Evolutionary conservation across 2,888 invertebrate species (phyloP).

Genomic region (Julus scanicus): DNA sequence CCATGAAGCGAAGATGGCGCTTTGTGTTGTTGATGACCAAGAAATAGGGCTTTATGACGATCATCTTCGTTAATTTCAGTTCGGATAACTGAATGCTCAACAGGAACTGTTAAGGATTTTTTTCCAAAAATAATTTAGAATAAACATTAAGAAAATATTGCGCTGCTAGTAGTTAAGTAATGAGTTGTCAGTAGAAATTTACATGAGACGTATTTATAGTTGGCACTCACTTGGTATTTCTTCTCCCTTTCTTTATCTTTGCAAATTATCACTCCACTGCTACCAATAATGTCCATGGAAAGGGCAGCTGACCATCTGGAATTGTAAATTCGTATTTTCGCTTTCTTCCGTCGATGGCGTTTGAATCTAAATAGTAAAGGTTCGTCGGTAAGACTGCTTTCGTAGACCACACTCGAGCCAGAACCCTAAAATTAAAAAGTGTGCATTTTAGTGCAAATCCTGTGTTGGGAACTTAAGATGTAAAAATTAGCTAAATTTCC

Average conservation of each 20-base stretch:
- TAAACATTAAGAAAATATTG: neutral
- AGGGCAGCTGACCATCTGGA: constrained; percentile 68
- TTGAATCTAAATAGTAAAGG: constrained; percentile 76
- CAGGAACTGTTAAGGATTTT: constrained; percentile 71
- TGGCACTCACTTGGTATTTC: constrained; percentile 72
- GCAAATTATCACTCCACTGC: constrained; percentile 78
- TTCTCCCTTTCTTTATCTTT: constrained; percentile 74
- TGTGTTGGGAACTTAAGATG: neutral
- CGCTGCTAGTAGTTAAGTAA: too few species aligned
- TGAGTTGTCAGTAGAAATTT: too few species aligned
- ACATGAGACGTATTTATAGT: too few species aligned
- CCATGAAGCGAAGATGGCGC: constrained; percentile 78
- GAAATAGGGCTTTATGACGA: constrained; percentile 83
- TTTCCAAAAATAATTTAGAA: constrained; percentile 55
- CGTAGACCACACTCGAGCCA: constrained; percentile 65
- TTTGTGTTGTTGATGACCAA: constrained; percentile 79
- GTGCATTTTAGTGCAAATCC: neutral
- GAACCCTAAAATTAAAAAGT: constrained; percentile 63
- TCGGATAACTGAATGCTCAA: constrained; percentile 77
- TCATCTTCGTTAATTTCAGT: constrained; percentile 79
- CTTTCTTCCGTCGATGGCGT: constrained; percentile 67
- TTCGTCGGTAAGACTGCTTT: constrained; percentile 66
- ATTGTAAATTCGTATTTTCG: constrained; percentile 66
- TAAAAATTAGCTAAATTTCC: constrained; percentile 56
- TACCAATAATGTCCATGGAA: constrained; percentile 76